These are phyloP conservation scores for Podarcis cretensis DNA, from an alignment of 2,113 vertebrate species.

Conservation along the genomic window DNA sequence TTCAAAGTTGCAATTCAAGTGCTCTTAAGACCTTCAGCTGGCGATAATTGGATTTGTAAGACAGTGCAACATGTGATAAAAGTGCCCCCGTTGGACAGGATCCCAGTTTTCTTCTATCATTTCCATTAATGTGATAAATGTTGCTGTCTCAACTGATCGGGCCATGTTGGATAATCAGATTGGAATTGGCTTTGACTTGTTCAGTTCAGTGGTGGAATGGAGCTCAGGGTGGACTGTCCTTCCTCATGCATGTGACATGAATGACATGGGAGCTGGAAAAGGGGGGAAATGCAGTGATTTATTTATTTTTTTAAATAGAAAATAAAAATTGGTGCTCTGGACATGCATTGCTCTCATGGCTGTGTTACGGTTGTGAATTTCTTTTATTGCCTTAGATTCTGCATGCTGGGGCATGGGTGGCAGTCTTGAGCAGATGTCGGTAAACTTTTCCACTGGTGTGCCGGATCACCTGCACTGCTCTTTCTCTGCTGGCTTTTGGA, in stretches of 20 bases:
- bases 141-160: constrained; percentile 79
- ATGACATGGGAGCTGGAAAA: not conserved
- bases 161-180: constrained; percentile 80
- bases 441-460: too few species aligned
- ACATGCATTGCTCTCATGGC: not conserved
- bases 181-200: constrained; percentile 76
- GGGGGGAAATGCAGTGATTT: not conserved
- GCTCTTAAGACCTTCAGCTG: constrained; percentile 77
- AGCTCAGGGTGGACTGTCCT: constrained; percentile 3
- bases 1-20: constrained; percentile 71
- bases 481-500: too few species aligned
- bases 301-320: too few species aligned
- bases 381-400: not conserved
- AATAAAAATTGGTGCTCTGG: not conserved
- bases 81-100: constrained; percentile 76
- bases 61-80: constrained; percentile 81
- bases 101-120: constrained; percentile 80
- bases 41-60: constrained; percentile 85
- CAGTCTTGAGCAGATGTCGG: too few species aligned
- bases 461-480: too few species aligned
- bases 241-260: too few species aligned
- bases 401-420: too few species aligned
- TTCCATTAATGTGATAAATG: constrained; percentile 86
- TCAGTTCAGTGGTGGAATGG: constrained; percentile 53
- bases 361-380: too few species aligned